Evolutionary conservation across 2,888 invertebrate genomes (phyloP), one percentile per base, ranked within the genome.

Genomic region (Perdita meconis): DNA sequence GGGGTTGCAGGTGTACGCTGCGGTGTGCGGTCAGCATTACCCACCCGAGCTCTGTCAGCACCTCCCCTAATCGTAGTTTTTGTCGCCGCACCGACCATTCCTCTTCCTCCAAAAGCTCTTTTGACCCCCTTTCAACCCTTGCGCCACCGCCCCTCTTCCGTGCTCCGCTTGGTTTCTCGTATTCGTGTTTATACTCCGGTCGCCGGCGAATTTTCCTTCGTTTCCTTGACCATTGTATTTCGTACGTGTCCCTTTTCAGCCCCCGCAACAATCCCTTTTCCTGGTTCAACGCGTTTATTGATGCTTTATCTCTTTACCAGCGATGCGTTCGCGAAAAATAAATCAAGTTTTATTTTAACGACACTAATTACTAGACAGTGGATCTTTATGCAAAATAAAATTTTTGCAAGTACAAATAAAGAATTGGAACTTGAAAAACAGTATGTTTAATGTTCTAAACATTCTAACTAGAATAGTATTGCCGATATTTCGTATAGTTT

Each of bases 1-100:
- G 63, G 77, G 83, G 67, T 76, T 84, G 84, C 85, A 84, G 82
- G 82, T 84, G 83, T 81, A 84, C 77, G 75, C 76, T 83, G 84
- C 84, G 82, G 77, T 81, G 81, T 87, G 87, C 79, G 85, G 83
- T 86, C 87, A 87, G 87, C 88, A 86, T 85, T 82, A 81, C 81
- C 82, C 77, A 66, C 77, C 81, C 78, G 70, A 81, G 86, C 86
- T 66, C 82, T 83, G 86, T 86, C 86, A 86, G 86, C 86, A 86
- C 85, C 87, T 78, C 86, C 84, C 87, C 89, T 90, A 91, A 91
- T 91, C 89, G 90, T 81, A 89, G 86, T 91, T 91, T 91, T 91
- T 91, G 88, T 87, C 86, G 81, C 78, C 71, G 82, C 80, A 76
- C 84, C 79, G 72, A 82, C 84, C 86, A 83, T 88, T 85, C 79